Evolutionary conservation across 2,797 vertebrate genomes (phyloP), one percentile per base, ranked within the genome.

Genomic region (Chelon auratus): DNA sequence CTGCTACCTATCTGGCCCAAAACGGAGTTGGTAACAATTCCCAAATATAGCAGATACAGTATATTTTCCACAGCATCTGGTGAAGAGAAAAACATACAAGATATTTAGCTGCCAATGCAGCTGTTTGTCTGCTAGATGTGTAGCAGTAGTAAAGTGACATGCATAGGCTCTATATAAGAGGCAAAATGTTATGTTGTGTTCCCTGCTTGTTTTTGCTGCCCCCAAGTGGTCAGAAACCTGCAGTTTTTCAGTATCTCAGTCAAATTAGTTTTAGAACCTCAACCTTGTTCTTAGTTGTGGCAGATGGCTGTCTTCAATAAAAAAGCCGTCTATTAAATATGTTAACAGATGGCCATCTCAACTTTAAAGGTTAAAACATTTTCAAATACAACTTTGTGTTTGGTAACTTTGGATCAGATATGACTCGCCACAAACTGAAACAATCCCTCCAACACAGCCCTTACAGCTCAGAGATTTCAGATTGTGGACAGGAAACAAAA

Each of bases 141-240:
- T 5, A 52, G 51, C 8, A 45, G 7, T 9, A n/a, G 17, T 45
- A 45, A n/a, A 8, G 15, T 45, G 43, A 33, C 1, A 26, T 26
- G 24, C 24, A 26, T 26, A 33, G 30, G 6, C 4, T 33, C 33
- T 14, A 48, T 62, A 12, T 20, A 11, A 24, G n/a, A 42, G 20
- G 7, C 8, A 6, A 33, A 33, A 33, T 40, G 11, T 40, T 6
- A 13, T 12, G 18, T 17, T 50, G 51, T 45, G 62, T 17, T 43
- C 0, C 26, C 17, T 2, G 51, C 62, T 65, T 50, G 5, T 39
- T 76, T 76, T 12, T 63, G 14, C 13, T 42, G 51, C 50, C 36
- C 3, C 26, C n/a, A 56, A 53, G 14, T 51, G 55, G 15, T 6
- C n/a, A 11, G 9, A 30, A n/a, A 7, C 14, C 12, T 24, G 58